These are phyloP conservation scores for Hyposoter dolosus DNA, from an alignment of 2,888 invertebrate species.

Conservation along the genomic window DNA sequence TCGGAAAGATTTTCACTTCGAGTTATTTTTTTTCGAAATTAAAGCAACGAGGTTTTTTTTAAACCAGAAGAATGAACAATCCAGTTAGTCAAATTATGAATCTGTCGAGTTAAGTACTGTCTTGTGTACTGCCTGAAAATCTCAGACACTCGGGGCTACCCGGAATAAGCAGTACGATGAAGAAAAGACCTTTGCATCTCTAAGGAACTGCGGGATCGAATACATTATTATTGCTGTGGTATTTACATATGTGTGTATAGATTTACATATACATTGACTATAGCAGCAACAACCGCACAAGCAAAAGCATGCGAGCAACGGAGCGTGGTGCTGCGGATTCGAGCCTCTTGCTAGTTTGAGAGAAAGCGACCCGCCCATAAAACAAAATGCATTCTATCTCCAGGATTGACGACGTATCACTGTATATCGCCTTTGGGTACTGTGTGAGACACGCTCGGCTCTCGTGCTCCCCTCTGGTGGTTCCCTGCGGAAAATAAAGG, in stretches of 20 bases:
- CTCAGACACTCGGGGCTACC: background rate
- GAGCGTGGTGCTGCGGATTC: constrained; percentile 41
- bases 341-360: constrained; percentile 65
- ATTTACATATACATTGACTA: background rate
- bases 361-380: constrained; percentile 77
- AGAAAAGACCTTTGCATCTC: constrained; percentile 13
- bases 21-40: background rate
- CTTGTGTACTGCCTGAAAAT: background rate
- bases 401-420: constrained; percentile 29
- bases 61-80: background rate
- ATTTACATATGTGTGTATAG: background rate
- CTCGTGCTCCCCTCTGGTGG: constrained; percentile 45
- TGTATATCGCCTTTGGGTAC: constrained; percentile 1
- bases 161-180: background rate
- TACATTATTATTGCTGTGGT: constrained; percentile 28
- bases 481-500: background rate
- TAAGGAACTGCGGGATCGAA: constrained; percentile 21
- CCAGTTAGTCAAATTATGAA: background rate
- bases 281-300: background rate
- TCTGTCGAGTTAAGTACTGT: no score
- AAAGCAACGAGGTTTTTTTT: background rate
- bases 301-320: constrained; percentile 33
- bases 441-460: constrained; percentile 29
- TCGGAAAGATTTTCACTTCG: background rate
- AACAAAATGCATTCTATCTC: constrained; percentile 76